Evolutionary conservation across 2,888 invertebrate genomes (phyloP).

Genomic region (Drosophila anomalata): DNA sequence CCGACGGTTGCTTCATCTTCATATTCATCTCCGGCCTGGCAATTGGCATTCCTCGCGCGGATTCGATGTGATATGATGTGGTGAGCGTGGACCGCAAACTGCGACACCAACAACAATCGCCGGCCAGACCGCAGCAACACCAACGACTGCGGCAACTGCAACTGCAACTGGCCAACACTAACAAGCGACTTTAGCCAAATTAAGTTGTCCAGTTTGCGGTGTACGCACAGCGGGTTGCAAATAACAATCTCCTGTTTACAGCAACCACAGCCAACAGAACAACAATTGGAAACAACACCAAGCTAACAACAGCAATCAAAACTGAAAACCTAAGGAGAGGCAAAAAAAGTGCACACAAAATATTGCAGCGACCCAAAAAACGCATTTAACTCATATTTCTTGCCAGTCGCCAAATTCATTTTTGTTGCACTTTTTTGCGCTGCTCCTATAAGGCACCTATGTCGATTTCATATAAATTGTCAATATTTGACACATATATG

Average conservation of each 20-base stretch:
- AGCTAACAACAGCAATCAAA: constrained; percentile 21
- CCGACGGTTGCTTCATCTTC: constrained; percentile 36
- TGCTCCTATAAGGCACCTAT: constrained; percentile 37
- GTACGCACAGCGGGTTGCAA: constrained; percentile 79
- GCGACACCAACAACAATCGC: constrained; percentile 21
- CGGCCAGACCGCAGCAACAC: constrained; percentile 1
- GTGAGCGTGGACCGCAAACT: constrained; percentile 41
- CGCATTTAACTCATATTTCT: constrained; percentile 77
- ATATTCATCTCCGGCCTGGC: constrained; percentile 32
- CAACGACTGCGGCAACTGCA: constrained; percentile 21
- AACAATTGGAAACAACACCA: constrained; percentile 42
- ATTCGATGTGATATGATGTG: constrained; percentile 40
- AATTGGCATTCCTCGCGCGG: constrained; percentile 31
- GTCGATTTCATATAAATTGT: constrained; percentile 72
- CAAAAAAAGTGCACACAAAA: constrained; percentile 38
- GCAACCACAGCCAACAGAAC: constrained; percentile 52
- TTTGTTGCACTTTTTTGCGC: constrained; percentile 12
- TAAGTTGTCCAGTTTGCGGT: constrained; percentile 79
- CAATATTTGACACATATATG: constrained; percentile 79
- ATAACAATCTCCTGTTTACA: constrained; percentile 78
- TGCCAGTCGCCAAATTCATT: constrained; percentile 53
- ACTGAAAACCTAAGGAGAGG: not conserved
- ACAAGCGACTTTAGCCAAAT: constrained; percentile 79
- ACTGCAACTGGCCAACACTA: constrained; percentile 58
- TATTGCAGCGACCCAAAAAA: constrained; percentile 69